Percentiles rank a stretch among this genome's conserved stretches.
Conservation (phyloP, 2,888 invertebrate species). For the Ceratothoa steindachneri region DNA sequence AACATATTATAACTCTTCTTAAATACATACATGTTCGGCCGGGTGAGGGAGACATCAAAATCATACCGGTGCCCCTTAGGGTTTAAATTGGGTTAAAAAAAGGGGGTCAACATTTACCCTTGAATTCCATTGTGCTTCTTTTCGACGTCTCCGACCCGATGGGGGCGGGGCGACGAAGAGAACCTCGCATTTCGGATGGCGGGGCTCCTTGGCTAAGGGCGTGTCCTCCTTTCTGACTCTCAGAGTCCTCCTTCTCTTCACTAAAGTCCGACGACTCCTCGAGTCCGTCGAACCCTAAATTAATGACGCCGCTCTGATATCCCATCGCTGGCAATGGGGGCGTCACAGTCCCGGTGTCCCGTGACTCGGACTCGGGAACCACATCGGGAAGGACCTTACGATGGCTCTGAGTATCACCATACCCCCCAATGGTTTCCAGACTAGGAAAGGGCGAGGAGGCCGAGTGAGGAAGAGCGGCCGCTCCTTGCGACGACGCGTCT, state of each 20-base stretch:
- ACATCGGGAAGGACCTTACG: slow-evolving; percentile 33
- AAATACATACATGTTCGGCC: no score
- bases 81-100: no score
- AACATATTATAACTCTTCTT: no score
- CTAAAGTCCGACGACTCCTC: slow-evolving; percentile 39
- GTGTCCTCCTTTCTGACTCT: no score
- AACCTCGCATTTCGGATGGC: no score
- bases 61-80: no score
- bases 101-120: no score
- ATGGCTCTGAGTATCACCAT: background rate
- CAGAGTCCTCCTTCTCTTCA: background rate
- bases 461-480: background rate
- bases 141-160: no score
- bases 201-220: no score
- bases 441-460: background rate
- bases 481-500: background rate
- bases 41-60: no score
- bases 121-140: no score
- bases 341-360: background rate
- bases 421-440: background rate
- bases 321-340: background rate
- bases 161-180: no score
- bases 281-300: slow-evolving; percentile 45
- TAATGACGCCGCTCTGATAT: slow-evolving; percentile 32
- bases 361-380: slow-evolving; percentile 26